Conservation (phyloP, 2,888 invertebrate genomes). For the Caenorhabditis sp. region DNA sequence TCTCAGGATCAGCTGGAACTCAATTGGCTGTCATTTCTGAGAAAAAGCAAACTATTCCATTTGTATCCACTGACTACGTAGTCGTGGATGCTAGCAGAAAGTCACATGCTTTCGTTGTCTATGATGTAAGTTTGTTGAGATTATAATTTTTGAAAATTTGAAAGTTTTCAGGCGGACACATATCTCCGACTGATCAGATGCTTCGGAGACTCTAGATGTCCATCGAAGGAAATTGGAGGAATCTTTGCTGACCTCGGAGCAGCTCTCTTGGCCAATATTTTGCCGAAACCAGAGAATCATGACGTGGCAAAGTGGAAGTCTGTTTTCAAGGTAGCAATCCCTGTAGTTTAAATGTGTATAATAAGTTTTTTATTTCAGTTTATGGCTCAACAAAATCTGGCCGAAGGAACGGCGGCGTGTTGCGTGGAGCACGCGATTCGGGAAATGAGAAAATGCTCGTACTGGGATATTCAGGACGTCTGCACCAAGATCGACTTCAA, state of each 20-base stretch:
- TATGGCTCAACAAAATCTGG: constrained; percentile 65
- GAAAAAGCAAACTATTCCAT: constrained; percentile 62
- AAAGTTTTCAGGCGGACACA: constrained; percentile 64
- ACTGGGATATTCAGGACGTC: constrained; percentile 70
- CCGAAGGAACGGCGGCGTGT: constrained; percentile 69
- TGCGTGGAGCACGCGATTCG: constrained; percentile 72
- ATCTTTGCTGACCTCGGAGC: constrained; percentile 71
- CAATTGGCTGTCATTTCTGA: constrained; percentile 58
- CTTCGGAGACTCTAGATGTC: constrained; percentile 66
- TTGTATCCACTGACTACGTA: constrained; percentile 69
- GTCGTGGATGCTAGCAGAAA: constrained; percentile 71
- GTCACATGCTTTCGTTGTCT: constrained; percentile 71
- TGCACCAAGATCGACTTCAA: constrained; percentile 68
- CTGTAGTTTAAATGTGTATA: not conserved
- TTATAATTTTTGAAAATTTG: not conserved
- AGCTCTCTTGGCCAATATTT: constrained; percentile 63
- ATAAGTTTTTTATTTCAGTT: constrained; percentile 61
- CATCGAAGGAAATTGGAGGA: constrained; percentile 66
- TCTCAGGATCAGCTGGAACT: constrained; percentile 65
- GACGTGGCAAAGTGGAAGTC: constrained; percentile 70
- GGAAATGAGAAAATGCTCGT: constrained; percentile 70
- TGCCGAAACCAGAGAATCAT: constrained; percentile 60
- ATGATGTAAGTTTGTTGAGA: constrained; percentile 67
- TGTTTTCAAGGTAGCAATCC: constrained; percentile 56
- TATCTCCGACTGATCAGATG: constrained; percentile 72